Conservation (phyloP, 1,140 invertebrate genomes). For the Gonioctena quinquepunctata region DNA sequence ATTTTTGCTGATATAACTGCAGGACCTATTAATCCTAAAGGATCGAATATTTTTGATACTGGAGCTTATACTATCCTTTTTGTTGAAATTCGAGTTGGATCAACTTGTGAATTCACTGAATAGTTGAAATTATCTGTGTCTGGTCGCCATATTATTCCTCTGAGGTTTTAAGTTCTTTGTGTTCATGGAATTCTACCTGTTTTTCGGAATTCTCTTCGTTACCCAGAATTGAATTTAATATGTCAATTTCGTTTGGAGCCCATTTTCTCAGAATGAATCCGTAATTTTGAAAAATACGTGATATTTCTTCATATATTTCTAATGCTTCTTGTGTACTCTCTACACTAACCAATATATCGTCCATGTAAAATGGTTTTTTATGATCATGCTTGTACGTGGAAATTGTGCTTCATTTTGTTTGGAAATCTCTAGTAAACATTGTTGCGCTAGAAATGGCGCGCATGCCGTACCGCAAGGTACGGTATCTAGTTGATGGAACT, state of each 20-base stretch:
- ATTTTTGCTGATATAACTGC: conserved; percentile 22
- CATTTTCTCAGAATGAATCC: conserved; percentile 1
- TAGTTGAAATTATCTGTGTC: conserved; percentile 29
- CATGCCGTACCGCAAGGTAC: too few species aligned
- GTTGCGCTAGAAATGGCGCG: too few species aligned
- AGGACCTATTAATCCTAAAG: not conserved
- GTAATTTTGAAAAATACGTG: not conserved
- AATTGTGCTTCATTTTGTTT: too few species aligned
- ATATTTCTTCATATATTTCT: not conserved
- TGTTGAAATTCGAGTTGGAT: not conserved
- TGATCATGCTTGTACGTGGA: conserved; percentile 38
- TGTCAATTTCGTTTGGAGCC: not conserved
- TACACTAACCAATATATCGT: conserved; percentile 55
- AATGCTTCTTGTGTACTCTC: conserved; percentile 33
- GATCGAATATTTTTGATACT: not conserved
- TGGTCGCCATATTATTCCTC: conserved; percentile 25
- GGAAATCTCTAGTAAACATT: too few species aligned
- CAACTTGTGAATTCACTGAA: not conserved
- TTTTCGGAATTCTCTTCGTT: not conserved
- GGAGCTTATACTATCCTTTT: not conserved
- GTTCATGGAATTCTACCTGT: not conserved
- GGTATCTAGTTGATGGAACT: too few species aligned
- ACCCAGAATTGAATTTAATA: not conserved
- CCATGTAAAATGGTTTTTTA: conserved; percentile 54
- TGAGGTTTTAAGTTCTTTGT: conserved; percentile 2